Percentiles rank a stretch among this genome's conserved stretches.
These are phyloP conservation scores for Thecocarcelia acutangulata DNA, from an alignment of 2,888 invertebrate species.

Conservation along the genomic window DNA sequence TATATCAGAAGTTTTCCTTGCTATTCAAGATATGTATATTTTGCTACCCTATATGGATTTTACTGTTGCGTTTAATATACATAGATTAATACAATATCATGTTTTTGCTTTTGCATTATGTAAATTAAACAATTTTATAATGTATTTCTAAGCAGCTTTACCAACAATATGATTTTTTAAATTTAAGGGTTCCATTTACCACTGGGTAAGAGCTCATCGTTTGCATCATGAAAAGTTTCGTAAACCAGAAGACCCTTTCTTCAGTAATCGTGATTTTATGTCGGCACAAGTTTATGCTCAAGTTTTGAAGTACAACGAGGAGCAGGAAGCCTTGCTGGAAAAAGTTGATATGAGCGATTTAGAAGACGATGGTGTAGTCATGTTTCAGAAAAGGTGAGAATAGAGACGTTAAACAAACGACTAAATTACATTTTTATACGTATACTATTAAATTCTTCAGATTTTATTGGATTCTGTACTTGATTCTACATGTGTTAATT, in stretches of 20 bases:
- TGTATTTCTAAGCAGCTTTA: too few relatives aligned
- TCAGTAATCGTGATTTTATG: slow-evolving; percentile 89
- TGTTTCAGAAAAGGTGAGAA: slow-evolving; percentile 89
- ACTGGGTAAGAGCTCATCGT: slow-evolving; percentile 91
- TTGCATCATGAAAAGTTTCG: slow-evolving; percentile 90
- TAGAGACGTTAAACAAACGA: too few relatives aligned
- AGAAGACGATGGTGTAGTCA: slow-evolving; percentile 88
- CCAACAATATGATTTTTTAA: not conserved
- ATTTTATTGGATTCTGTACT: slow-evolving; percentile 86
- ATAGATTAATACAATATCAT: too few relatives aligned
- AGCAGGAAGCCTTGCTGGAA: slow-evolving; percentile 85
- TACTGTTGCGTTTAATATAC: too few relatives aligned
- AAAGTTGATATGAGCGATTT: slow-evolving; percentile 91
- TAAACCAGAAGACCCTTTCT: slow-evolving; percentile 90
- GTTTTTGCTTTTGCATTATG: too few relatives aligned
- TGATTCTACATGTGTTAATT: slow-evolving; percentile 85
- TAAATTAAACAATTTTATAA: too few relatives aligned
- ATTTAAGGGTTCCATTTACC: slow-evolving; percentile 89
- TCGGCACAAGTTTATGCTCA: slow-evolving; percentile 90
- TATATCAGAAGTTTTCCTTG: too few relatives aligned
- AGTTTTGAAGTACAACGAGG: slow-evolving; percentile 85
- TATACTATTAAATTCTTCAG: slow-evolving; percentile 74
- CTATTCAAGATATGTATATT: too few relatives aligned
- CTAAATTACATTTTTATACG: too few relatives aligned
- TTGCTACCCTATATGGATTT: too few relatives aligned